phyloP scores from a whole-genome alignment of 2,888 invertebrate species.

The Cephonodes hylas region DNA sequence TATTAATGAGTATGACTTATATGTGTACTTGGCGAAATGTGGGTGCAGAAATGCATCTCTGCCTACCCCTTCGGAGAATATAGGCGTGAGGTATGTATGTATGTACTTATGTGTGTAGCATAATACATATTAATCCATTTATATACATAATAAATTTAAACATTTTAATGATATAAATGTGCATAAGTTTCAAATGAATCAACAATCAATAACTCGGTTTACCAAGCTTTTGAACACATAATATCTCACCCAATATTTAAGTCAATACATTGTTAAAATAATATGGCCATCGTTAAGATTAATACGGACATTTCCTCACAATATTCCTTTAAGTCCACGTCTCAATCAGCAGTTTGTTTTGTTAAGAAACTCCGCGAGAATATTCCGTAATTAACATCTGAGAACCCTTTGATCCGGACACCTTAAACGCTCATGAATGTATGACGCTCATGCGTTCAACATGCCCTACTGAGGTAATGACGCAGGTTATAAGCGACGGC shows the following conservation, averaged over 20 bases:
- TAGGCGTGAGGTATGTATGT: too few species aligned
- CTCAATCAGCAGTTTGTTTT: conserved; percentile 31
- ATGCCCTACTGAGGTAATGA: conserved; percentile 29
- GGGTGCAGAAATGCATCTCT: too few species aligned
- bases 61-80: too few species aligned
- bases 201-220: too few species aligned
- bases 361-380: conserved; percentile 35
- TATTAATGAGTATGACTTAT: too few species aligned
- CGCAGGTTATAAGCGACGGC: conserved; percentile 2
- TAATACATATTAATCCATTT: too few species aligned
- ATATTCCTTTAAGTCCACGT: conserved; percentile 20
- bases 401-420: conserved; percentile 62
- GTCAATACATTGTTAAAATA: background rate
- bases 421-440: conserved; percentile 56
- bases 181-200: too few species aligned
- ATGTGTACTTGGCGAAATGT: too few species aligned
- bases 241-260: background rate
- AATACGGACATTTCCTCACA: background rate
- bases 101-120: too few species aligned
- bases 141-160: too few species aligned
- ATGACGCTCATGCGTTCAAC: conserved; percentile 52
- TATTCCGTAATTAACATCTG: conserved; percentile 52
- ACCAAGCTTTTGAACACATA: too few species aligned
- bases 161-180: too few species aligned
- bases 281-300: background rate